A percentile compares a stretch with the other conserved stretches of the same genome.
Evolutionary conservation across 1,140 invertebrate genomes (phyloP).

Genomic region (Parasteatoda tepidariorum): DNA sequence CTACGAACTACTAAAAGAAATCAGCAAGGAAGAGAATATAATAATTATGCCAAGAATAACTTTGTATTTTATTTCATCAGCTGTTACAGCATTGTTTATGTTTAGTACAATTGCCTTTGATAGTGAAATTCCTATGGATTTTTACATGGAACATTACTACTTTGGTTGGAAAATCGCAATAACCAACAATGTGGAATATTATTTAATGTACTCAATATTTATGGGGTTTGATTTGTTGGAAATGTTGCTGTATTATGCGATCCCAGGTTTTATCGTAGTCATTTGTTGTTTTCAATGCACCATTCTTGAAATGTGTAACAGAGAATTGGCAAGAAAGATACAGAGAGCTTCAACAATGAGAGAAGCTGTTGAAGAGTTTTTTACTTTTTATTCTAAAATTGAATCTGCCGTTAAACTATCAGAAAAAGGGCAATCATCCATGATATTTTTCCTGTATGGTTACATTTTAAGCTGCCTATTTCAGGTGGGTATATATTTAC

Average conservation of each 20-base stretch:
- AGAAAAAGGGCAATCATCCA: constrained; percentile 29
- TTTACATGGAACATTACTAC: background rate
- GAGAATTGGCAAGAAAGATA: constrained; percentile 16
- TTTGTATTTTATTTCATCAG: background rate
- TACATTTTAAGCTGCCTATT: constrained; percentile 29
- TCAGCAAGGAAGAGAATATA: background rate
- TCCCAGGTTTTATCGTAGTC: constrained; percentile 10
- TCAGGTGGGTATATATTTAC: constrained; percentile 23
- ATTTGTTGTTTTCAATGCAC: constrained; percentile 20
- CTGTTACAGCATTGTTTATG: background rate
- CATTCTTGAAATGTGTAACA: constrained; percentile 1
- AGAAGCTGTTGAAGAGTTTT: constrained; percentile 13
- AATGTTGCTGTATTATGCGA: background rate
- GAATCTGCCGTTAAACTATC: background rate
- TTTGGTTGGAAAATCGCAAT: background rate
- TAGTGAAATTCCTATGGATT: background rate
- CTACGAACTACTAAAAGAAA: background rate
- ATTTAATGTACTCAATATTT: background rate
- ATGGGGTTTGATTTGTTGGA: constrained; percentile 1
- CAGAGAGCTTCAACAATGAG: background rate
- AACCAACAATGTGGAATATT: background rate
- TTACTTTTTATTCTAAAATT: constrained; percentile 4
- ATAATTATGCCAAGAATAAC: background rate
- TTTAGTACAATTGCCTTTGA: background rate
- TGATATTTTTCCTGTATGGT: constrained; percentile 24